phyloP scores from a whole-genome alignment of 2,888 invertebrate genomes.

The Craniophora ligustri region DNA sequence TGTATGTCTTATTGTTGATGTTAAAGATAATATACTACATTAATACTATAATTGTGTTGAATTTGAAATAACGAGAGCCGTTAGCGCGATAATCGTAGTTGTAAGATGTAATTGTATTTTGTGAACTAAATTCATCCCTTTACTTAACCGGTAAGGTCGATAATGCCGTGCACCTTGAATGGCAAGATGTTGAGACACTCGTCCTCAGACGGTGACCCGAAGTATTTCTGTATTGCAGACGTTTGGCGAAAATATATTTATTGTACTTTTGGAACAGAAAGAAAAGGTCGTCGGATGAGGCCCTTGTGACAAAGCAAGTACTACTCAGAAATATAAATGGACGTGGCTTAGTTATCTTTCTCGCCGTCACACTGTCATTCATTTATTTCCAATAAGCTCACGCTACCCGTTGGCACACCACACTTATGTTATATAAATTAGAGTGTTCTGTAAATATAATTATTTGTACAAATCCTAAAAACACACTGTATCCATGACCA shows the following conservation, averaged over 20 bases:
- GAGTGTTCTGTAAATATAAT: conserved; percentile 3
- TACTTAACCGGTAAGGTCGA: conserved; percentile 1
- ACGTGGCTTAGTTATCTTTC: too few species aligned
- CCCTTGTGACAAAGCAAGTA: not conserved
- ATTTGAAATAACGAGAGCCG: conserved; percentile 50
- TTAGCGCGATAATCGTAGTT: conserved; percentile 27
- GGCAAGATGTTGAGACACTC: not conserved
- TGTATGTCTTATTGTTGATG: conserved; percentile 59
- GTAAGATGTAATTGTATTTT: conserved; percentile 27
- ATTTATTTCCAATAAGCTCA: too few species aligned
- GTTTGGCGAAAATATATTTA: conserved; percentile 35
- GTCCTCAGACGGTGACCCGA: not conserved
- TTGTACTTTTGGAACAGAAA: conserved; percentile 22
- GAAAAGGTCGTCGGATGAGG: conserved; percentile 1
- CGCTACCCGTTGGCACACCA: too few species aligned
- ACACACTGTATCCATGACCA: not conserved
- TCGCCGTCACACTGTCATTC: too few species aligned
- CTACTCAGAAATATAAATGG: not conserved
- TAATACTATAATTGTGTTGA: conserved; percentile 51
- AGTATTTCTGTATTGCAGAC: conserved; percentile 34
- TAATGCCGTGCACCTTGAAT: not conserved
- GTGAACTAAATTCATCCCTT: conserved; percentile 18
- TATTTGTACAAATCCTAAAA: too few species aligned
- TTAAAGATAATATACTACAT: conserved; percentile 36
- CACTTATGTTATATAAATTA: conserved; percentile 33